phyloP scores from a whole-genome alignment of 2,797 vertebrate genomes.

The Atherinosoma microstoma region DNA sequence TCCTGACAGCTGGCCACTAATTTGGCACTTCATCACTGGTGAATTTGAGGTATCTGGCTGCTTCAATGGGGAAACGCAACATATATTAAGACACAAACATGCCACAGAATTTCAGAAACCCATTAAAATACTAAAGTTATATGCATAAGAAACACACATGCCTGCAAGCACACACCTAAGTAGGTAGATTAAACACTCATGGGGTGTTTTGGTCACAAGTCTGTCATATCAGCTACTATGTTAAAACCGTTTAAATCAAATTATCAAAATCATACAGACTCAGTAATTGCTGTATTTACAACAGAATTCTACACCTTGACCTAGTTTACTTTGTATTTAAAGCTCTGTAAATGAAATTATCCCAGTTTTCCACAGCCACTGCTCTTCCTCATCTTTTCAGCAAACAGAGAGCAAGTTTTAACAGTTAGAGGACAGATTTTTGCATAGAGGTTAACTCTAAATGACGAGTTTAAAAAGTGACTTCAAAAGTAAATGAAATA shows the following conservation, averaged over 20 bases:
- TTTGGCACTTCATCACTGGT: constrained; percentile 66
- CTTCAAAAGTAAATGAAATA: constrained; percentile 23
- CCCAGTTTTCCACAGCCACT: background rate
- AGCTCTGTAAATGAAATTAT: background rate
- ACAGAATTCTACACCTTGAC: background rate
- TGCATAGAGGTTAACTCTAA: background rate
- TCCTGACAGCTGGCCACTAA: constrained; percentile 69
- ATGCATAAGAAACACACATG: background rate
- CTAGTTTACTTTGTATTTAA: no score
- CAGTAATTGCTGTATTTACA: background rate
- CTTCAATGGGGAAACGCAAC: constrained; percentile 43
- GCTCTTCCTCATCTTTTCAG: background rate
- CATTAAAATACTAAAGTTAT: background rate
- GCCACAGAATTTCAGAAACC: constrained; percentile 13
- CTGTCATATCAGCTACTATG: constrained; percentile 15
- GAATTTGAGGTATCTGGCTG: constrained; percentile 45
- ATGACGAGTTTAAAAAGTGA: background rate
- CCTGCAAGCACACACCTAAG: background rate
- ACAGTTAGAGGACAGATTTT: background rate
- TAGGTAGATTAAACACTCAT: constrained; percentile 6
- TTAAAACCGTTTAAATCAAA: background rate
- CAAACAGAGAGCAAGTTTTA: background rate
- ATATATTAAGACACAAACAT: constrained; percentile 46
- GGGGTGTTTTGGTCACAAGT: constrained; percentile 16
- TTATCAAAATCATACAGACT: constrained; percentile 9